Conservation (phyloP, 92 coral and sea anemone species). For the Actinernus sp. region DNA sequence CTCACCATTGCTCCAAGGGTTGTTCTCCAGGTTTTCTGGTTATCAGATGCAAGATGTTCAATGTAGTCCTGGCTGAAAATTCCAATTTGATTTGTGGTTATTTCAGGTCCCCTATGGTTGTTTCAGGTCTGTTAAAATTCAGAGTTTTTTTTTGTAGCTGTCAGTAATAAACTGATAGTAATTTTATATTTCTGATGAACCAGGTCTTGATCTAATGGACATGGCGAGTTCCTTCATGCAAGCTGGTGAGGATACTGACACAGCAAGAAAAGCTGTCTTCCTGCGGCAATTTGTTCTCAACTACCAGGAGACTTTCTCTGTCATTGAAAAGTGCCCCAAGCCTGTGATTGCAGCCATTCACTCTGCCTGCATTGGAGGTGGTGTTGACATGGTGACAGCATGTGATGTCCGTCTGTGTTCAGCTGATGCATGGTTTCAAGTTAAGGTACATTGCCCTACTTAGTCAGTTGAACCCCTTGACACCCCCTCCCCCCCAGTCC, state of each 20-base stretch:
- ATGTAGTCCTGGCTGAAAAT: too few species aligned
- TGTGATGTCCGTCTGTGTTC: slow-evolving; percentile 93
- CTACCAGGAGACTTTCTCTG: slow-evolving; percentile 86
- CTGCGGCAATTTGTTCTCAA: slow-evolving; percentile 52
- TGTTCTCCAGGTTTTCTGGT: too few species aligned
- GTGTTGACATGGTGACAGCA: slow-evolving; percentile 92
- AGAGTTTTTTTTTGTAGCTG: too few species aligned
- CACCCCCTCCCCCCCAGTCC: too few species aligned
- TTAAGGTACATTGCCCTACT: slow-evolving; percentile 64
- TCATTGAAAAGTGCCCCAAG: slow-evolving; percentile 91
- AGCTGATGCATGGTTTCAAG: slow-evolving; percentile 99
- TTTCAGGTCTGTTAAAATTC: too few species aligned
- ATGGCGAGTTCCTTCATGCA: slow-evolving; percentile 69
- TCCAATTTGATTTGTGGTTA: too few species aligned
- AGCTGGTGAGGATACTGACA: slow-evolving; percentile 52
- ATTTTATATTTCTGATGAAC: background rate
- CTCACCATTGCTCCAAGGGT: too few species aligned
- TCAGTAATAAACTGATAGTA: too few species aligned
- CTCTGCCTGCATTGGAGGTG: slow-evolving; percentile 98
- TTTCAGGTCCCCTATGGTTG: too few species aligned
- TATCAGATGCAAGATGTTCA: too few species aligned
- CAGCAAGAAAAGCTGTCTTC: slow-evolving; percentile 74
- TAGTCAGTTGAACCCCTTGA: too few species aligned
- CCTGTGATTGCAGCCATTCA: slow-evolving; percentile 98
- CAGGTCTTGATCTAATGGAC: slow-evolving; percentile 89